Evolutionary conservation across 2,888 invertebrate species (phyloP).

Genomic region (Cerceris ruficornis): DNA sequence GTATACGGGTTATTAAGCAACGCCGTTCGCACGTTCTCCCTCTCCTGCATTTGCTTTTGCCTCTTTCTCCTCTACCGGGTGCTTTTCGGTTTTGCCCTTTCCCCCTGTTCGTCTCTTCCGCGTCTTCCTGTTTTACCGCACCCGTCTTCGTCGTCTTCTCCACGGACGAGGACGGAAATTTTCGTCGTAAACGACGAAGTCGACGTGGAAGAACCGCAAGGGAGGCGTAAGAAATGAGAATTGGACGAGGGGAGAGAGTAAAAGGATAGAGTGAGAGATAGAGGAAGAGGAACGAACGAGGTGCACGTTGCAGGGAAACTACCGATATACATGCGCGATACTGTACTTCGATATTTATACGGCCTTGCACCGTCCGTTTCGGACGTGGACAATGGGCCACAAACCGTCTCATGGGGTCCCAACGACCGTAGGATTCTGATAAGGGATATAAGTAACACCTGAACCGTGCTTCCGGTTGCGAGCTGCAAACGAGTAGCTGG

Average conservation of each 20-base stretch:
- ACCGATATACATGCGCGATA: slow-evolving; percentile 57
- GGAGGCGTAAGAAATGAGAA: background rate
- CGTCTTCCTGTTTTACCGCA: slow-evolving; percentile 48
- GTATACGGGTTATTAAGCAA: slow-evolving; percentile 76
- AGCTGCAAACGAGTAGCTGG: slow-evolving; percentile 30
- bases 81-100: slow-evolving; percentile 36
- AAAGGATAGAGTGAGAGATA: slow-evolving; percentile 41
- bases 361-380: slow-evolving; percentile 74
- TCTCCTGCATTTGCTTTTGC: slow-evolving; percentile 16
- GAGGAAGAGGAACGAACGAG: slow-evolving; percentile 39
- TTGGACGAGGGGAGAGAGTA: slow-evolving; percentile 22
- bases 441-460: slow-evolving; percentile 75
- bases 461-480: slow-evolving; percentile 76
- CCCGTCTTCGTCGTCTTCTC: slow-evolving; percentile 51
- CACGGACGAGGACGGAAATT: slow-evolving; percentile 64
- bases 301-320: slow-evolving; percentile 47
- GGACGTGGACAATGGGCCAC: slow-evolving; percentile 75
- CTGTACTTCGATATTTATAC: slow-evolving; percentile 58
- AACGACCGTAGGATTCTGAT: slow-evolving; percentile 70
- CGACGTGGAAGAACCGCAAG: slow-evolving; percentile 31
- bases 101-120: slow-evolving; percentile 33
- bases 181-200: slow-evolving; percentile 65
- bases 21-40: slow-evolving; percentile 73
- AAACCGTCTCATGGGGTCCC: slow-evolving; percentile 65
- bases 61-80: slow-evolving; percentile 37